Conservation (phyloP, 92 coral and sea anemone genomes). For the Paramuricea clavata region DNA sequence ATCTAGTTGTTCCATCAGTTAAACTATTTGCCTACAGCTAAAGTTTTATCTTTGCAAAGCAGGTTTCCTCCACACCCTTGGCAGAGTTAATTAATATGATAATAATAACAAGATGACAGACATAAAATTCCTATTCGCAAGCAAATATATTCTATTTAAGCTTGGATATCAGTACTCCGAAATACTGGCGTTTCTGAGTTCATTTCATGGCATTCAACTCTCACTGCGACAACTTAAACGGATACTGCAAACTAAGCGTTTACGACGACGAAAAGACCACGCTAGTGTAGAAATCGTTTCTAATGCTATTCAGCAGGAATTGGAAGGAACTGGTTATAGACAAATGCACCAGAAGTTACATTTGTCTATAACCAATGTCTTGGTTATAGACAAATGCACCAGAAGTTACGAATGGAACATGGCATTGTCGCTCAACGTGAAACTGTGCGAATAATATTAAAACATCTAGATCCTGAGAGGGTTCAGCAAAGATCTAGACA, state of each 20-base stretch:
- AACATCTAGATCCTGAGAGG: slow-evolving; percentile 53
- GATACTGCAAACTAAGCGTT: slow-evolving; percentile 31
- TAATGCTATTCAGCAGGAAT: slow-evolving; percentile 29
- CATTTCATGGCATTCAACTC: slow-evolving; percentile 44
- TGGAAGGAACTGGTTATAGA: slow-evolving; percentile 38
- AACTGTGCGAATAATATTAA: slow-evolving; percentile 37
- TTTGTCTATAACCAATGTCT: no score
- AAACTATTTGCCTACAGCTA: no score
- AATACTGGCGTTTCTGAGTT: slow-evolving; percentile 52
- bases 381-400: slow-evolving; percentile 63
- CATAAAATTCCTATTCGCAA: no score
- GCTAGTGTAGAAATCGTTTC: slow-evolving; percentile 37
- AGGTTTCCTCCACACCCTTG: no score
- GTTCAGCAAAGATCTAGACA: slow-evolving; percentile 58
- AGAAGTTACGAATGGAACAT: slow-evolving; percentile 35
- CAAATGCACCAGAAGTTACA: no score
- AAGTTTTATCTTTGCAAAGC: no score
- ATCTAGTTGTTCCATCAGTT: no score
- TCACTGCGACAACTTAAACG: slow-evolving; percentile 52
- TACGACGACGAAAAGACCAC: slow-evolving; percentile 50
- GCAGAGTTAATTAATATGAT: no score
- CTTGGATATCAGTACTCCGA: slow-evolving; percentile 52
- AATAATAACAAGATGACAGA: no score
- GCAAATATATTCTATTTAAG: no score
- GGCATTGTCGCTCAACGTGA: slow-evolving; percentile 21